Evolutionary conservation across 2,113 vertebrate species (phyloP).

Genomic region (Deroptyus accipitrinus): DNA sequence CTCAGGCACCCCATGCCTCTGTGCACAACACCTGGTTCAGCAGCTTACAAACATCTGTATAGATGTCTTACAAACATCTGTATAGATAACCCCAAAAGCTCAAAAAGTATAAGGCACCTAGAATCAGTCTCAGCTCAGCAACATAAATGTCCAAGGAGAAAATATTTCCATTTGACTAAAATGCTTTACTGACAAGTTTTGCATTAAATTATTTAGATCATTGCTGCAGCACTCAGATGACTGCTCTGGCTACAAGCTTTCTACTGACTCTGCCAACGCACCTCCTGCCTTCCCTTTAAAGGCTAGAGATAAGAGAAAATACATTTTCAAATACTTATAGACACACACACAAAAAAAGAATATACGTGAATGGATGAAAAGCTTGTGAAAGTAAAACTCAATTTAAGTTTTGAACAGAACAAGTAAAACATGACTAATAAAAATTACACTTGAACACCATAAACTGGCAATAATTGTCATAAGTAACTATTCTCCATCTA

Average conservation of each 20-base stretch:
- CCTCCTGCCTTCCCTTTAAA: background rate
- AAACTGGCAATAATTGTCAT: background rate
- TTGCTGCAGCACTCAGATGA: background rate
- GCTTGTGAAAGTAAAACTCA: background rate
- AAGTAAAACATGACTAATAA: background rate
- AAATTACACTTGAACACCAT: background rate
- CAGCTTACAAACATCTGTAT: background rate
- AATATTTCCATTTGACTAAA: background rate
- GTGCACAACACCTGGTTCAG: background rate
- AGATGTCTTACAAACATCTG: background rate
- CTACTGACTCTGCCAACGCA: background rate
- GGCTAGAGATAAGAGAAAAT: background rate
- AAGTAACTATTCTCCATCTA: background rate
- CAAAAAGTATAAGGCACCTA: background rate
- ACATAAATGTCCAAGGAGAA: background rate
- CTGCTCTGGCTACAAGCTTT: background rate
- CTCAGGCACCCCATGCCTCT: background rate
- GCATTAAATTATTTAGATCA: background rate
- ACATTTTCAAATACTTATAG: background rate
- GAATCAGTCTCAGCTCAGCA: background rate
- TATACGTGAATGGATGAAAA: background rate
- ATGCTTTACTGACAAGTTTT: background rate
- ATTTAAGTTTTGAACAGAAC: background rate
- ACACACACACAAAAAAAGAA: background rate
- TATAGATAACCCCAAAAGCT: background rate